phyloP scores from a whole-genome alignment of 2,797 vertebrate species.

The Thripadectes ignobilis region DNA sequence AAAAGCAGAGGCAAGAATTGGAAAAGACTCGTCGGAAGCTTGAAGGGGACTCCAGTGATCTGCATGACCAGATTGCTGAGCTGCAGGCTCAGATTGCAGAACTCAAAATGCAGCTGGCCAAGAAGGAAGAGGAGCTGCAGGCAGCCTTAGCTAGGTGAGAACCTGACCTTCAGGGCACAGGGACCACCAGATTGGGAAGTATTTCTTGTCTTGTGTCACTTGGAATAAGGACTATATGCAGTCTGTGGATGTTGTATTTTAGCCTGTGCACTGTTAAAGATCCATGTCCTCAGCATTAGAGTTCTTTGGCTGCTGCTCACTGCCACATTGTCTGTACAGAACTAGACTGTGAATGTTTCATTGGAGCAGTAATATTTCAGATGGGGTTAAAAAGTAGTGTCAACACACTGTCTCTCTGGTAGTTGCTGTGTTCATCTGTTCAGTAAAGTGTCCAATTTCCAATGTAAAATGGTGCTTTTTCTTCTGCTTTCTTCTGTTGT shows the following conservation, averaged over 20 bases:
- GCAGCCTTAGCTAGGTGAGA: slow-evolving; percentile 91
- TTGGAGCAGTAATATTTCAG: neutral
- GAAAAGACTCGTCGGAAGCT: slow-evolving; percentile 97
- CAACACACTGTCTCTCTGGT: neutral
- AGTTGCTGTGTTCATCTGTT: neutral
- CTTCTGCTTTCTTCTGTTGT: slow-evolving; percentile 42
- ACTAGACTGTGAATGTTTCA: neutral
- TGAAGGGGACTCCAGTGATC: slow-evolving; percentile 92
- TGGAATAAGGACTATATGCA: neutral
- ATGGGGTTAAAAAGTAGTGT: neutral
- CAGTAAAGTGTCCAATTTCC: neutral
- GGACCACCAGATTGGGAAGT: neutral
- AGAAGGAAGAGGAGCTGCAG: slow-evolving; percentile 97
- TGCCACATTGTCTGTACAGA: neutral
- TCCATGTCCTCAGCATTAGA: neutral
- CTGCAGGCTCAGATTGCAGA: slow-evolving; percentile 97
- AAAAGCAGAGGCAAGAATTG: slow-evolving; percentile 93
- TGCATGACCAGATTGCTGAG: slow-evolving; percentile 92
- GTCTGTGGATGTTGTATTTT: neutral
- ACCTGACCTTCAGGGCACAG: neutral
- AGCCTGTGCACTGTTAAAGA: neutral
- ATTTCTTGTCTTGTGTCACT: neutral
- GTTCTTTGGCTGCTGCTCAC: neutral
- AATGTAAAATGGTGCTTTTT: slow-evolving; percentile 11
- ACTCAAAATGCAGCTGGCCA: slow-evolving; percentile 93